Evolutionary conservation across 2,888 invertebrate genomes (phyloP), one percentile per base, ranked within the genome.

Genomic region (Phyllotreta striolata): DNA sequence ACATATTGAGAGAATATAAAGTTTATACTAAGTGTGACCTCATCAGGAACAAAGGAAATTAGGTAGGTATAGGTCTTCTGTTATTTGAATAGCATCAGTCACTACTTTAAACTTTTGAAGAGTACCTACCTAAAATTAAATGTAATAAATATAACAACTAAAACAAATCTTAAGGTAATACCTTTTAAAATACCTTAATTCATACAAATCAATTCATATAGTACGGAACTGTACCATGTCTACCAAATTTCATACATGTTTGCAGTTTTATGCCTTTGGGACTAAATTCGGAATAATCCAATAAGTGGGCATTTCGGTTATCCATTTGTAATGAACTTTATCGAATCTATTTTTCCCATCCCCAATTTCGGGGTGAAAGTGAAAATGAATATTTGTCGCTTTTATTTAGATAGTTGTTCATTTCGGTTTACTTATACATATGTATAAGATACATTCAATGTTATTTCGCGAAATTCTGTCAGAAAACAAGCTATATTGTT

Each of bases 241-340:
- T 8, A 12, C 47, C 34, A 47, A 47, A 14, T 47, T 49, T 35
- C 37, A 49, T 24, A 24, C 24, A 24, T 3, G 2, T 24, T 24
- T 24, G 24, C 24, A 24, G 4, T 24, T 24, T 24, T 47, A 14
- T 14, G 14, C 13, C 14, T 6, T 44, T 7, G 10, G 34, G 37
- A 34, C 7, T 47, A 24, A 34, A 13, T 47, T 13, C 9, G 14
- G 8, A 47, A 34, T 47, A 49, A 49, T 49, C 49, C 49, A 49
- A 49, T 49, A 49, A 49, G 14, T 6, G 37, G 35, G 37, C 35
- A 35, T 49, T 34, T 49, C n/a, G 49, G 49, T 49, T 49, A 37
- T 34, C 37, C 49, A 49, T 49, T 49, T 49, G 34, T 37, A 49
- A 37, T 37, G n/a, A 10, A 35, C 35, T 49, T 49, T 49, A 49